A percentile compares a stretch with the other conserved stretches of the same genome.
These are phyloP conservation scores for Typhlichthys subterraneus DNA, from an alignment of 2,797 vertebrate species.

Conservation along the genomic window DNA sequence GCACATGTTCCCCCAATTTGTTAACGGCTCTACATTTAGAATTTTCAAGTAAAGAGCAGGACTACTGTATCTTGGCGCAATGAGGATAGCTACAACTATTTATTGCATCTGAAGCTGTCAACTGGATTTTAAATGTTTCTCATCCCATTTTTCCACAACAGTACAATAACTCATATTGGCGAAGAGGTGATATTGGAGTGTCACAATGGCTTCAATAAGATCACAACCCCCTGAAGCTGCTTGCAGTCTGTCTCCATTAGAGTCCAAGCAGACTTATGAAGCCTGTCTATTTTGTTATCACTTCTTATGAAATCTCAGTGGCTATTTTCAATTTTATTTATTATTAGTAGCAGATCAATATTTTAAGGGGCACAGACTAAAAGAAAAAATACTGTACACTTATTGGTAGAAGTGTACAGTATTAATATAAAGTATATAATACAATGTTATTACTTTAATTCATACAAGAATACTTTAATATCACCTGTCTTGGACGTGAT, in stretches of 20 bases:
- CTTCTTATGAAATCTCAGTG: slow-evolving; percentile 59
- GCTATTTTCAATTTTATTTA: slow-evolving; percentile 54
- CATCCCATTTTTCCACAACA: slow-evolving; percentile 45
- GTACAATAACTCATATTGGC: slow-evolving; percentile 69
- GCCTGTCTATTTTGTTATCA: slow-evolving; percentile 67
- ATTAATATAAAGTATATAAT: no score
- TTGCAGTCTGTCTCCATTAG: slow-evolving; percentile 78
- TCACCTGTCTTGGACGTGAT: no score
- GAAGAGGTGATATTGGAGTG: slow-evolving; percentile 69
- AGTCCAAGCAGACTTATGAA: slow-evolving; percentile 69
- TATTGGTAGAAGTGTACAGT: neutral
- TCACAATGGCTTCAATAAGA: slow-evolving; percentile 76
- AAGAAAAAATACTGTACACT: slow-evolving; percentile 20
- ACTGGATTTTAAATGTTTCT: slow-evolving; percentile 51
- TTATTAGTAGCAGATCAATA: slow-evolving; percentile 35
- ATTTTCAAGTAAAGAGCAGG: slow-evolving; percentile 15
- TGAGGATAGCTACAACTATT: slow-evolving; percentile 26
- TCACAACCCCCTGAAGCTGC: slow-evolving; percentile 73
- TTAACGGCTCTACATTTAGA: slow-evolving; percentile 11
- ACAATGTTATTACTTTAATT: no score
- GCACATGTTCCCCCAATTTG: slow-evolving; percentile 19
- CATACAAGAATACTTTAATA: no score
- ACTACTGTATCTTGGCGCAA: slow-evolving; percentile 7
- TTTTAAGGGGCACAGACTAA: slow-evolving; percentile 20
- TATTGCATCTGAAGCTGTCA: slow-evolving; percentile 36